Base-by-base conservation (phyloP, 2,113 vertebrate species). In the Halichoerus grypus region DNA sequence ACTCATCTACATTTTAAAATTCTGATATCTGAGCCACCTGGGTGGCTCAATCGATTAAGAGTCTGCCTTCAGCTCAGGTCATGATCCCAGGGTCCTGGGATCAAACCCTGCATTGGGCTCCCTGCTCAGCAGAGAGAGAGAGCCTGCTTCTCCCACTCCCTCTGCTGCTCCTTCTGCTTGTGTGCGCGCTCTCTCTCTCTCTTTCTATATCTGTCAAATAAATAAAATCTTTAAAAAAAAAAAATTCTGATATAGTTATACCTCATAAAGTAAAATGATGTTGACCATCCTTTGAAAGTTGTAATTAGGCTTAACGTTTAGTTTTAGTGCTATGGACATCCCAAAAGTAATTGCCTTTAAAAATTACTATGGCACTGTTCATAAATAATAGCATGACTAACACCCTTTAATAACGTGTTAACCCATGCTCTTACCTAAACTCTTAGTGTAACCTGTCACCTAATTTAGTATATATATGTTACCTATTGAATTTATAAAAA, bases 281-380 rank as follows among this genome's bases (percentile, higher is more conserved):
- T 79, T 51, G n/a, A 36, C 63, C 24, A 22, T 28, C 21, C 55
- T 92, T 82, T 82, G 67, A 61, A 95, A 63, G 24, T 82, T 67
- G 28, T 88, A 33, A 57, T 65, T 82, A 92, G 90, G 21, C 46
- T 92, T 88, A 67, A 46, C 31, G 3, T 76, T 92, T 95, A 85
- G 39, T 71, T 89, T 95, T 61, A 79, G 28, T 79, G 31, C 61
- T 79, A 14, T 59, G n/a, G 87, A 33, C n/a, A 84, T 31, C 33
- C 51, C 9, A 33, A 31, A 92, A 61, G 39, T 86, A 79, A 61
- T 42, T 92, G 26, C 49, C 61, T 86, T 86, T 51, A 80, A 86
- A 67, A 91, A 69, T 86, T 61, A 51, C 33, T 61, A 42, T n/a
- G 33, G 22, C 86, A 33, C 14, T 88, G 33, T 72, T 95, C 53